Conservation (phyloP, 2,113 vertebrate species). For the Misgurnus anguillicaudatus region DNA sequence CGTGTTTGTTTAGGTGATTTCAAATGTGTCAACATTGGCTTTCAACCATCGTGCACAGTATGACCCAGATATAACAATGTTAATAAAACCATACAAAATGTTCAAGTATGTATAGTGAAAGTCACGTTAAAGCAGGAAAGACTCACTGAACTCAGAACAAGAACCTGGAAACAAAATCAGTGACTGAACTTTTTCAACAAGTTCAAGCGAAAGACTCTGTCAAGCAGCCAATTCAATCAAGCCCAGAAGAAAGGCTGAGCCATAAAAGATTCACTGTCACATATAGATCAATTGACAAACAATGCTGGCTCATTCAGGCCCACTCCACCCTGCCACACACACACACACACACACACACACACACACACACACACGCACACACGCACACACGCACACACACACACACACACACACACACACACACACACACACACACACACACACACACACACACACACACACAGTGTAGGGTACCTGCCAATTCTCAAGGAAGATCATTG, state of each 20-base stretch:
- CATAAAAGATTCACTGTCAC: neutral
- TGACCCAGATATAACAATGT: no score
- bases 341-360: no score
- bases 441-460: no score
- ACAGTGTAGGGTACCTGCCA: neutral
- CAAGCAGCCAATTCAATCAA: slow-evolving; percentile 56
- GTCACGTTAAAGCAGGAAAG: neutral
- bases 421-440: no score
- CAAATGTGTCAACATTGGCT: no score
- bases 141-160: neutral
- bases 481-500: neutral
- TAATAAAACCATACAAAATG: no score
- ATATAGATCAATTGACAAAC: slow-evolving; percentile 22
- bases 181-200: slow-evolving; percentile 20
- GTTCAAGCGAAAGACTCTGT: slow-evolving; percentile 39
- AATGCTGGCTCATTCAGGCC: neutral
- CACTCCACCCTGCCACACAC: neutral
- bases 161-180: slow-evolving; percentile 1
- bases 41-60: no score
- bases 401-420: no score
- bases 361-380: no score
- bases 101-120: no score
- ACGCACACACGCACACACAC: no score
- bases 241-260: slow-evolving; percentile 51
- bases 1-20: no score